Percentiles rank a stretch among this genome's conserved stretches.
These are phyloP conservation scores for Tyto alba DNA, from an alignment of 2,113 vertebrate genomes.

Conservation along the genomic window DNA sequence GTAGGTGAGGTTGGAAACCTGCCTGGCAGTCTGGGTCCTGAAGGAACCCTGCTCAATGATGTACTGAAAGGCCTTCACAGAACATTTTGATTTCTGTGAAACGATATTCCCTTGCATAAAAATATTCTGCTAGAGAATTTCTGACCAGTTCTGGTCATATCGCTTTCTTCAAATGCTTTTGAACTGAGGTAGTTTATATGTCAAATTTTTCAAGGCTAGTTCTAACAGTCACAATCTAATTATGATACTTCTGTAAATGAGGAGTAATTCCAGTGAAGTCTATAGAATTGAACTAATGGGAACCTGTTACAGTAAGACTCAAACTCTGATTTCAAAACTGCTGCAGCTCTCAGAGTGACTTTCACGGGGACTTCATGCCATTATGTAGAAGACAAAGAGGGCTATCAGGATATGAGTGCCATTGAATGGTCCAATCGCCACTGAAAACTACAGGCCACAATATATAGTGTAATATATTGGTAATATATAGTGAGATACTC, in stretches of 20 bases:
- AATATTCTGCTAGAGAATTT: background rate
- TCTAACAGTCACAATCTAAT: background rate
- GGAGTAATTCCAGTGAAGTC: background rate
- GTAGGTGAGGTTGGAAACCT: background rate
- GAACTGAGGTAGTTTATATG: background rate
- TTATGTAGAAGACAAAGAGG: background rate
- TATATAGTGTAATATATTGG: background rate
- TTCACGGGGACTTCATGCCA: background rate
- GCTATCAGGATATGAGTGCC: background rate
- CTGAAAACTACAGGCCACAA: background rate
- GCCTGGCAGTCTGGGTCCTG: background rate
- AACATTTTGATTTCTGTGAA: background rate
- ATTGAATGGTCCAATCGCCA: background rate
- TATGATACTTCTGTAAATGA: background rate
- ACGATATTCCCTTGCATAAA: background rate
- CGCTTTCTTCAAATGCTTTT: background rate
- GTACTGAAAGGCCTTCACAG: background rate
- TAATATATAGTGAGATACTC: background rate
- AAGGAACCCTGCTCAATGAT: background rate
- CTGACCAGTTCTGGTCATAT: background rate
- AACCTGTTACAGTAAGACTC: background rate
- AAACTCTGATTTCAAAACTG: background rate
- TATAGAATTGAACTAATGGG: background rate
- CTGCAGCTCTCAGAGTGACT: background rate
- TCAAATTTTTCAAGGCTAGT: background rate